These are phyloP conservation scores for Collichthys lucidus DNA, from an alignment of 2,113 vertebrate genomes.

Conservation along the genomic window DNA sequence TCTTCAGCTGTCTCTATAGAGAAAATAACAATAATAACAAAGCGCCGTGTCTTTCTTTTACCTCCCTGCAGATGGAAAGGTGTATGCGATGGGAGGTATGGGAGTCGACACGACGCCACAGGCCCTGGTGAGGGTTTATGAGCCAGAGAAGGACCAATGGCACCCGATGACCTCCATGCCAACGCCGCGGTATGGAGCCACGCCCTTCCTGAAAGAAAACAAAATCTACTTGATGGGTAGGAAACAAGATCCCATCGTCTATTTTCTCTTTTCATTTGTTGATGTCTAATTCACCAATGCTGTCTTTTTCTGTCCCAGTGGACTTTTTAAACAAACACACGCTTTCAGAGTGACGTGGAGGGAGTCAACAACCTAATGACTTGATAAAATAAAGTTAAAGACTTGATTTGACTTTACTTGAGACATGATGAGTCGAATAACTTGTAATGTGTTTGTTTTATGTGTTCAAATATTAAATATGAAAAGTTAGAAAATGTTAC, in stretches of 20 bases:
- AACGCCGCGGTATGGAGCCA: conserved; percentile 94
- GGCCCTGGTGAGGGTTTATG: conserved; percentile 92
- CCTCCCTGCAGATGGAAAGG: conserved; percentile 87
- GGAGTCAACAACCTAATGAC: no score
- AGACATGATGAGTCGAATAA: no score
- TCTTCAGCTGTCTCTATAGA: no score
- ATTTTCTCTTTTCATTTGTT: background rate
- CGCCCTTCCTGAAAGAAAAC: conserved; percentile 90
- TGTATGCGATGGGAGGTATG: conserved; percentile 96
- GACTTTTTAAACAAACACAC: no score
- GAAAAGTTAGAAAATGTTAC: no score
- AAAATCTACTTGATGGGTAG: conserved; percentile 89
- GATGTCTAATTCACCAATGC: background rate
- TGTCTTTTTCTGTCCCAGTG: background rate
- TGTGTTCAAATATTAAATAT: no score
- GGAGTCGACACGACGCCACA: conserved; percentile 93
- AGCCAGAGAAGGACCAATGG: conserved; percentile 92
- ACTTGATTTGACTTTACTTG: no score
- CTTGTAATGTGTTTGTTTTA: no score
- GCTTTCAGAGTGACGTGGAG: background rate
- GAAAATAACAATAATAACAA: background rate
- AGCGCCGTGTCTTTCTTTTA: background rate
- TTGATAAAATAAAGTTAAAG: no score
- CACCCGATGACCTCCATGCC: conserved; percentile 92
- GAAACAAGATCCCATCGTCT: conserved; percentile 4